Evolutionary conservation across 2,888 invertebrate genomes (phyloP), one percentile per base, ranked within the genome.

Genomic region (Machimus rusticus): DNA sequence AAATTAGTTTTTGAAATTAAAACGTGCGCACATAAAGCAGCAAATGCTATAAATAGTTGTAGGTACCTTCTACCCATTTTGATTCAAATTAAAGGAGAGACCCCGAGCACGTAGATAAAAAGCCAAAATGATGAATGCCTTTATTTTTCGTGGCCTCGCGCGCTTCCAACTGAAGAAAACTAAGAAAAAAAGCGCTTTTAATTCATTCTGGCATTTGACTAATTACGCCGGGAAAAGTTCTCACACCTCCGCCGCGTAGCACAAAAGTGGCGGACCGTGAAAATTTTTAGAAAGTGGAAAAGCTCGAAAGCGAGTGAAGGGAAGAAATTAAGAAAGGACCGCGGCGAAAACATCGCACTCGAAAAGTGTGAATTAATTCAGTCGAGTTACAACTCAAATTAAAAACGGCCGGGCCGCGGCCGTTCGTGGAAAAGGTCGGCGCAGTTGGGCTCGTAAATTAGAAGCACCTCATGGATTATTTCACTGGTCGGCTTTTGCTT

Each of bases 351-450:
- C 66, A 84, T 84, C 31, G 66, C 39, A 19, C 66, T 66, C 23
- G 31, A 31, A 84, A 84, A 84, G 84, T 84, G 84, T 84, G 84
- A 84, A 84, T 84, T 84, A 84, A 84, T 84, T 84, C 84, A 84
- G 66, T 46, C 23, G 66, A 84, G 84, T 84, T 84, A 84, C 84
- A 84, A 66, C 74, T 74, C 39, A 84, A 84, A 66, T 84, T 66
- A 84, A 84, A 84, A 84, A 81, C 28, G 55, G 23, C 19, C 43
- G 23, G 8, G 28, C 81, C 31, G 31, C n/a, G 51, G 81, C 81
- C 51, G 34, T 81, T 81, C 31, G 28, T 57, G 39, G 84, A 43
- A 84, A 81, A 51, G 84, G 84, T 66, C 84, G 84, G 43, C 51
- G 51, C 34, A 55, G 28, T 28, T 55, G 23, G 23, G 37, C 28